These are phyloP conservation scores for Chionoecetes opilio DNA, from an alignment of 1,140 invertebrate species.

Conservation along the genomic window DNA sequence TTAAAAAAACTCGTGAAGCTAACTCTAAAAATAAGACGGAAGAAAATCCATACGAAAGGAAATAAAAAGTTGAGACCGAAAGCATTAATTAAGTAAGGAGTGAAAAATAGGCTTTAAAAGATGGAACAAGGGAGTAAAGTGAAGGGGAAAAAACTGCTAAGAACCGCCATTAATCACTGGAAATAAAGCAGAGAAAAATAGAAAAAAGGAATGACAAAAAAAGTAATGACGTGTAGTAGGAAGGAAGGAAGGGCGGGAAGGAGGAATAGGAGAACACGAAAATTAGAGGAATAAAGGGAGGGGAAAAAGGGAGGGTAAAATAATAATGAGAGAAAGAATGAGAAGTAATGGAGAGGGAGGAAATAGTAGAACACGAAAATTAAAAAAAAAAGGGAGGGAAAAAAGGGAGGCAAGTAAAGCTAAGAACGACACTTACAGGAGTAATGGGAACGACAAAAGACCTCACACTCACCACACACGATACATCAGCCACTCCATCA, in stretches of 20 bases:
- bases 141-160: not conserved
- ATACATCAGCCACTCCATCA: not conserved
- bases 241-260: too few species aligned
- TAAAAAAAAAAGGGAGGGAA: not conserved
- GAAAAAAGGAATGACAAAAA: not conserved
- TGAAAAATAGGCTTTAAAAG: too few species aligned
- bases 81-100: too few species aligned
- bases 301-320: not conserved
- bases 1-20: too few species aligned
- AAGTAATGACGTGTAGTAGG: too few species aligned
- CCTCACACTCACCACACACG: not conserved
- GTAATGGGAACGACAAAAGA: not conserved
- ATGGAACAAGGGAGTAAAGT: not conserved
- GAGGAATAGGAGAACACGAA: not conserved
- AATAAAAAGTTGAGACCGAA: too few species aligned
- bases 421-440: not conserved
- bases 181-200: not conserved
- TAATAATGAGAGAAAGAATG: not conserved
- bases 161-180: too few species aligned
- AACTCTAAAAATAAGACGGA: not conserved
- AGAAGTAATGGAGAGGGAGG: not conserved
- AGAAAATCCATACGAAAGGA: not conserved
- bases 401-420: not conserved
- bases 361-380: not conserved
- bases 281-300: not conserved